phyloP scores from a whole-genome alignment of 2,888 invertebrate species.

The Stegophylla sp. region DNA sequence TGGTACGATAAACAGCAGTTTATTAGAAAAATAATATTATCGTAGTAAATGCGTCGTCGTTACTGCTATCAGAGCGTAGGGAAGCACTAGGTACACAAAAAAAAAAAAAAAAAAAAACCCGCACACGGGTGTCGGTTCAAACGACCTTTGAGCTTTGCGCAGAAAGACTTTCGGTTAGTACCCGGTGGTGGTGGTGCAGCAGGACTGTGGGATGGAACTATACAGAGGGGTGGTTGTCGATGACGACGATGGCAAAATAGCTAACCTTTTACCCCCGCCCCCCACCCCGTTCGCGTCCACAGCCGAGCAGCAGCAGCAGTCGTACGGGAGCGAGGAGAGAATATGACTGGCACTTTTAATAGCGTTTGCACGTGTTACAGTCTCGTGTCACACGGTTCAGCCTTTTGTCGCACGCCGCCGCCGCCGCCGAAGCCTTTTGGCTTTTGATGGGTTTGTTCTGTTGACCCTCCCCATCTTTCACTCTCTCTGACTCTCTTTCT shows the following conservation, averaged over 20 bases:
- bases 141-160: conserved; percentile 21
- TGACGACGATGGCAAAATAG: conserved; percentile 13
- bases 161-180: background rate
- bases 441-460: conserved; percentile 59
- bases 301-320: background rate
- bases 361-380: conserved; percentile 57
- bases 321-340: conserved; percentile 5
- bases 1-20: too few relatives aligned
- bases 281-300: background rate
- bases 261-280: conserved; percentile 27
- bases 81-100: background rate
- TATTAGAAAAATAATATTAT: too few relatives aligned
- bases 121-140: background rate
- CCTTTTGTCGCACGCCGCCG: conserved; percentile 58
- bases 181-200: background rate
- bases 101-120: too few relatives aligned
- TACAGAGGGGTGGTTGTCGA: background rate
- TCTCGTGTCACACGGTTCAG: conserved; percentile 53
- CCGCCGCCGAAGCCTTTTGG: conserved; percentile 54
- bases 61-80: background rate
- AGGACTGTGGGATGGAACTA: too few relatives aligned
- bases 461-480: conserved; percentile 36
- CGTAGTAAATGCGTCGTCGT: background rate
- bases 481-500: background rate
- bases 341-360: conserved; percentile 59